phyloP scores from a whole-genome alignment of 2,113 vertebrate species.

The Bostrychus sinensis region DNA sequence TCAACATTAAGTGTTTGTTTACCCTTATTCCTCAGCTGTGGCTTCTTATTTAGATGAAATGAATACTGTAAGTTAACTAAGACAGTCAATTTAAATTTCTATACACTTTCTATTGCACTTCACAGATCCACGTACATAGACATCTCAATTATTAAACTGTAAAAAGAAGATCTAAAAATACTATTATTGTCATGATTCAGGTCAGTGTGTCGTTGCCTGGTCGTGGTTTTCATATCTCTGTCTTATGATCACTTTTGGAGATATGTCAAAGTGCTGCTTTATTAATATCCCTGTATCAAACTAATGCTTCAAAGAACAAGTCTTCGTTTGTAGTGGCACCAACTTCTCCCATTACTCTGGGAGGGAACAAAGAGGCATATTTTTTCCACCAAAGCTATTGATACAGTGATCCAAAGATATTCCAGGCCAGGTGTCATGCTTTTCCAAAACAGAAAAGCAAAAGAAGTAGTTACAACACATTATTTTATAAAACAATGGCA shows the following conservation, averaged over 20 bases:
- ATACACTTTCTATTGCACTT: conserved; percentile 60
- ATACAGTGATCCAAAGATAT: conserved; percentile 60
- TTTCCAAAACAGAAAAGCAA: conserved; percentile 77
- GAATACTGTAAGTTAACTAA: conserved; percentile 22
- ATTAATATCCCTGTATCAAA: conserved; percentile 61
- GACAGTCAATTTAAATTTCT: conserved; percentile 28
- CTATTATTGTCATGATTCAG: conserved; percentile 5
- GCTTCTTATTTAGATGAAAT: conserved; percentile 11
- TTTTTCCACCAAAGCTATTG: conserved; percentile 39
- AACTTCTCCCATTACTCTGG: conserved; percentile 11
- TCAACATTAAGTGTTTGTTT: conserved; percentile 63
- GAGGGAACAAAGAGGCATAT: conserved; percentile 17
- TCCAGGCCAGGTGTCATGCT: conserved; percentile 75
- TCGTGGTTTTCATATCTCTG: conserved; percentile 2
- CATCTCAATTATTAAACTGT: conserved; percentile 17
- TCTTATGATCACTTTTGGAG: conserved; percentile 15
- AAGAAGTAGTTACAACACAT: conserved; percentile 67
- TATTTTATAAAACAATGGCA: conserved; percentile 69
- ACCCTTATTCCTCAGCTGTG: conserved; percentile 20
- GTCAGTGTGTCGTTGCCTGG: background rate
- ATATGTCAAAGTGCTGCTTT: conserved; percentile 73
- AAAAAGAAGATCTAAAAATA: conserved; percentile 18
- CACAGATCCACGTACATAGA: conserved; percentile 44
- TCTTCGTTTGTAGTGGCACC: conserved; percentile 16
- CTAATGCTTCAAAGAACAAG: conserved; percentile 31